Conservation (phyloP, 2,797 vertebrate species). For the Potorous gilbertii region DNA sequence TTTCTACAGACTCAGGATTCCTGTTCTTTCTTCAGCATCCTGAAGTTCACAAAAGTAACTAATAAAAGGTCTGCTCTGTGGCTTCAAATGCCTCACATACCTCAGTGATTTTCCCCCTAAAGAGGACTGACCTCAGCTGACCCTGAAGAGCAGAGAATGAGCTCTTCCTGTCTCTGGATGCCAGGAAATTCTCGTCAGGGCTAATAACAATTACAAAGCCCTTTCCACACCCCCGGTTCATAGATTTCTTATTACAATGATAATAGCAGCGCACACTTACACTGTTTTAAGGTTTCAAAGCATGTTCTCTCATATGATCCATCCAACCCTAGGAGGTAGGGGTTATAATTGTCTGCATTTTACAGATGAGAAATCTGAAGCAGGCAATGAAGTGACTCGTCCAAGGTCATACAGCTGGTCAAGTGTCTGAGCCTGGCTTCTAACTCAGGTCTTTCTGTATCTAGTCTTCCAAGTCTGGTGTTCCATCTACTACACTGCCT, state of each 20-base stretch:
- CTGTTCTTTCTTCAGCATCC: slow-evolving; percentile 40
- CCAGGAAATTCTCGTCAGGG: neutral
- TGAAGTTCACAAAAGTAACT: slow-evolving; percentile 9
- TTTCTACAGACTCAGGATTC: slow-evolving; percentile 15
- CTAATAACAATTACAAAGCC: neutral
- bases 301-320: neutral
- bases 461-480: no score
- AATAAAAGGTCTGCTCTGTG: slow-evolving; percentile 18
- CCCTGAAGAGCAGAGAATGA: neutral
- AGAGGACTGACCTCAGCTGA: slow-evolving; percentile 26
- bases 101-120: slow-evolving; percentile 31
- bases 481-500: no score
- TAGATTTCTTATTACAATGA: neutral
- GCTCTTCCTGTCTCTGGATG: neutral
- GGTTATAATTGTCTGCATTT: neutral
- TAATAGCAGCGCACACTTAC: neutral
- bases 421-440: no score
- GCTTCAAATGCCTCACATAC: neutral
- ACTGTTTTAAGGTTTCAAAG: neutral
- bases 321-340: neutral
- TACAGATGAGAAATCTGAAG: neutral
- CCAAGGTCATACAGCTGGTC: neutral
- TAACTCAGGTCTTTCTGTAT: no score
- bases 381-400: neutral
- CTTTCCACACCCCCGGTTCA: neutral